Percentiles rank a stretch among this genome's conserved stretches.
phyloP scores from a whole-genome alignment of 2,888 invertebrate genomes.

The Noctua janthe region DNA sequence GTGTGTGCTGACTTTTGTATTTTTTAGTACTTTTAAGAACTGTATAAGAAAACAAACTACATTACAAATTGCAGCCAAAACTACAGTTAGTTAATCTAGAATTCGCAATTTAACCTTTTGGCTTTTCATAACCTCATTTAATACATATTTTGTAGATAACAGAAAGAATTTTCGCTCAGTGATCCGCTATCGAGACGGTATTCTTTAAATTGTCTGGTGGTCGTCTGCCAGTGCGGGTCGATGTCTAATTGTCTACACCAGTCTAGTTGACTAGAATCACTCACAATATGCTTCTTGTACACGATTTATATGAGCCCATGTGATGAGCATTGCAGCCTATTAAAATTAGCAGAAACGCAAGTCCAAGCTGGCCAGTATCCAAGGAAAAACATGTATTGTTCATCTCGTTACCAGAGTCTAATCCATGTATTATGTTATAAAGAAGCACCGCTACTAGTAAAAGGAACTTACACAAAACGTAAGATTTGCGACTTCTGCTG shows the following conservation, averaged over 20 bases:
- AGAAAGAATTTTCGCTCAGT: not conserved
- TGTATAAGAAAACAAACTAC: not conserved
- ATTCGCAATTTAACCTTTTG: not conserved
- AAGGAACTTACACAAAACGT: not conserved
- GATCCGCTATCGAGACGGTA: not conserved
- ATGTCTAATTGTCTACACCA: not conserved
- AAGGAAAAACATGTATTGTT: slow-evolving; percentile 16
- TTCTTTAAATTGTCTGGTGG: not conserved
- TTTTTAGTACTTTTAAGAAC: slow-evolving; percentile 20
- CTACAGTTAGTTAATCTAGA: not conserved
- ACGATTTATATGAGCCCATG: not conserved
- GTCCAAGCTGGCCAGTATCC: slow-evolving; percentile 2
- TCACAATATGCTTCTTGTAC: not conserved
- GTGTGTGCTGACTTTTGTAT: slow-evolving; percentile 27
- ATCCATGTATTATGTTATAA: slow-evolving; percentile 4
- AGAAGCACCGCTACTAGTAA: not conserved
- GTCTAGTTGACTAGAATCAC: not conserved
- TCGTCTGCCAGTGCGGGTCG: not conserved
- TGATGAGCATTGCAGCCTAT: slow-evolving; percentile 7
- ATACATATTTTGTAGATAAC: not conserved
- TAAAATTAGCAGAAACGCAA: slow-evolving; percentile 17
- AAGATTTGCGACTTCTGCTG: not conserved
- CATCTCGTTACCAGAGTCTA: not conserved
- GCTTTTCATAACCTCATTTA: not conserved
- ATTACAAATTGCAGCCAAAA: not conserved